Evolutionary conservation across 2,797 vertebrate genomes (phyloP).

Genomic region (Balearica regulorum): DNA sequence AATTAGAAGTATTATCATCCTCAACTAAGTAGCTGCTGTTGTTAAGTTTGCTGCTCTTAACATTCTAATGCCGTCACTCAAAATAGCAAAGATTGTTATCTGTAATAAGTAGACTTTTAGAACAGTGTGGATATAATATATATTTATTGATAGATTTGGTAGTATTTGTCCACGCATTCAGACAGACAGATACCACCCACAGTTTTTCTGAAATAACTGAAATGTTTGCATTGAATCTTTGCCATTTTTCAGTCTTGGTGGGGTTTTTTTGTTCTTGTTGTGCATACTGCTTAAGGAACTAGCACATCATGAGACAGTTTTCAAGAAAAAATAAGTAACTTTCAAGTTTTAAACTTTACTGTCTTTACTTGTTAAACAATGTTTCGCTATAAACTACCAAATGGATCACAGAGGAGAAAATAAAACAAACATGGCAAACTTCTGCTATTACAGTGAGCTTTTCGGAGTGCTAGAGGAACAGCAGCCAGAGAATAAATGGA

Average conservation of each 20-base stretch:
- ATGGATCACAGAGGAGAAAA: not conserved
- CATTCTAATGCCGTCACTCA: not conserved
- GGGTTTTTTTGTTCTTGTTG: not conserved
- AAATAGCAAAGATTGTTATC: not conserved
- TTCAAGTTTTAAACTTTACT: not conserved
- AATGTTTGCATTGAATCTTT: not conserved
- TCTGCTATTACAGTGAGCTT: not conserved
- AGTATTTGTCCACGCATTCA: not conserved
- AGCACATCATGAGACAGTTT: not conserved
- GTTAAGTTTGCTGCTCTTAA: not conserved
- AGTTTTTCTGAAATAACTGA: not conserved
- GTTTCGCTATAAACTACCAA: not conserved
- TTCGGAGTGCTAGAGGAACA: not conserved
- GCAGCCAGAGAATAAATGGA: not conserved
- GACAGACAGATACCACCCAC: not conserved
- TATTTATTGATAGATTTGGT: not conserved
- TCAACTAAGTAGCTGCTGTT: not conserved
- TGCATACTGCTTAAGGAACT: not conserved
- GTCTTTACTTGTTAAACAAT: not conserved
- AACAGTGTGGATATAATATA: not conserved
- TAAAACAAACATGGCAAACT: not conserved
- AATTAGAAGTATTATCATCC: not conserved
- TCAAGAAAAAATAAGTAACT: not conserved
- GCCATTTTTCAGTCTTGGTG: not conserved
- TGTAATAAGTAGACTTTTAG: not conserved